These are phyloP conservation scores for Xiphophorus hellerii DNA, from an alignment of 2,113 vertebrate species.

Conservation along the genomic window DNA sequence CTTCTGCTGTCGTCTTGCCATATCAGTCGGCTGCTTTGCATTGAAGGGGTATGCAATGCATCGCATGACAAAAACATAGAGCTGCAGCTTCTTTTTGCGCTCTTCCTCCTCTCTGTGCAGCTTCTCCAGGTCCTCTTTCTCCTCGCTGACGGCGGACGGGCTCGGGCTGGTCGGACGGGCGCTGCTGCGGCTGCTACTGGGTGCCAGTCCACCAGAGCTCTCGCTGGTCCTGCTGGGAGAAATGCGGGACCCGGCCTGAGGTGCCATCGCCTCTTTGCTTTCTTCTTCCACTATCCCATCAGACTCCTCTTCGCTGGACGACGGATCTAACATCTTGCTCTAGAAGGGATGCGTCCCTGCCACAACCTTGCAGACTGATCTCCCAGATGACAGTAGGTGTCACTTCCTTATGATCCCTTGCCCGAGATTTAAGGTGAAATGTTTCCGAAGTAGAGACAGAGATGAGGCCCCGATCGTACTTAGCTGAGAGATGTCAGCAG, in stretches of 20 bases:
- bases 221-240: slow-evolving; percentile 91
- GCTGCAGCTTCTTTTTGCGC: slow-evolving; percentile 95
- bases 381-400: not conserved
- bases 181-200: slow-evolving; percentile 81
- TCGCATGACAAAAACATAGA: slow-evolving; percentile 98
- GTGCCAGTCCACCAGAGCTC: slow-evolving; percentile 86
- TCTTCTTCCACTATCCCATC: slow-evolving; percentile 94
- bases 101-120: slow-evolving; percentile 96
- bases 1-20: slow-evolving; percentile 98
- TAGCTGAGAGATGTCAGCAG: slow-evolving; percentile 72
- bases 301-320: slow-evolving; percentile 96
- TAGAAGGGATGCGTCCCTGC: slow-evolving; percentile 32
- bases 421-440: slow-evolving; percentile 23
- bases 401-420: slow-evolving; percentile 21
- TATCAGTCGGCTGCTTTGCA: slow-evolving; percentile 97
- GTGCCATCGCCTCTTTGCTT: slow-evolving; percentile 89
- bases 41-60: slow-evolving; percentile 98
- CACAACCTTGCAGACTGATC: slow-evolving; percentile 9
- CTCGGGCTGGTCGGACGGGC: slow-evolving; percentile 87
- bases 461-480: slow-evolving; percentile 48
- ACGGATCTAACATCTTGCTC: slow-evolving; percentile 90
- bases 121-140: slow-evolving; percentile 95
- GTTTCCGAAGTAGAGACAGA: slow-evolving; percentile 34
- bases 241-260: slow-evolving; percentile 86
- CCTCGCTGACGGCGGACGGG: slow-evolving; percentile 94